These are phyloP conservation scores for Mormyrops boulengeri DNA, from an alignment of 2,797 vertebrate species.

Conservation along the genomic window DNA sequence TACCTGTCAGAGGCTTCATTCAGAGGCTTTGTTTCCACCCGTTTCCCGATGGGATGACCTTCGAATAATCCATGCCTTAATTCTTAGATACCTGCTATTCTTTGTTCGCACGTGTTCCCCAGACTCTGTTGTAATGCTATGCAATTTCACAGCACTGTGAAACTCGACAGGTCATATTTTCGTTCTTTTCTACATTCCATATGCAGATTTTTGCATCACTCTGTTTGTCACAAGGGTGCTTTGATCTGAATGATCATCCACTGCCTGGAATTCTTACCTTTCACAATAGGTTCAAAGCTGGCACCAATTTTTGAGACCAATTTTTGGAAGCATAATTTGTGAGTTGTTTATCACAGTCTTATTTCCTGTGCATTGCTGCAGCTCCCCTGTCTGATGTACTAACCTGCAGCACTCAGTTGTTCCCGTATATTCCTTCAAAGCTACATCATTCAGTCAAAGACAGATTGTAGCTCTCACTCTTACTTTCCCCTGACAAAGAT, in stretches of 20 bases:
- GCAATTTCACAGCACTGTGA: not conserved
- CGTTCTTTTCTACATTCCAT: not conserved
- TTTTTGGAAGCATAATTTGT: not conserved
- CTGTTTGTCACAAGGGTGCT: not conserved
- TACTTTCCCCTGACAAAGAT: not conserved
- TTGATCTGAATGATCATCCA: not conserved
- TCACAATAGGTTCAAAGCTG: not conserved
- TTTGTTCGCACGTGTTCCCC: not conserved
- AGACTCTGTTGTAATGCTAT: not conserved
- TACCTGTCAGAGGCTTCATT: conserved; percentile 3
- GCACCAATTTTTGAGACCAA: not conserved
- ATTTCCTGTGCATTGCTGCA: not conserved
- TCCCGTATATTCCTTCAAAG: not conserved
- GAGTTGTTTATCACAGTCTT: not conserved
- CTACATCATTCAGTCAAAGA: not conserved
- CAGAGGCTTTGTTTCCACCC: not conserved
- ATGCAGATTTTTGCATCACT: not conserved
- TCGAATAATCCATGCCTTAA: not conserved
- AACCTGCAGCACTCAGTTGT: not conserved
- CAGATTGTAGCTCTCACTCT: not conserved
- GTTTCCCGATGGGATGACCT: not conserved
- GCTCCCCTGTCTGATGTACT: not conserved
- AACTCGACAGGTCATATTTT: not conserved
- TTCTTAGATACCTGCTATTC: not conserved
- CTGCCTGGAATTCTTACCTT: not conserved